phyloP scores from a whole-genome alignment of 1,140 invertebrate species.

The Stegodyphus mimosarum region DNA sequence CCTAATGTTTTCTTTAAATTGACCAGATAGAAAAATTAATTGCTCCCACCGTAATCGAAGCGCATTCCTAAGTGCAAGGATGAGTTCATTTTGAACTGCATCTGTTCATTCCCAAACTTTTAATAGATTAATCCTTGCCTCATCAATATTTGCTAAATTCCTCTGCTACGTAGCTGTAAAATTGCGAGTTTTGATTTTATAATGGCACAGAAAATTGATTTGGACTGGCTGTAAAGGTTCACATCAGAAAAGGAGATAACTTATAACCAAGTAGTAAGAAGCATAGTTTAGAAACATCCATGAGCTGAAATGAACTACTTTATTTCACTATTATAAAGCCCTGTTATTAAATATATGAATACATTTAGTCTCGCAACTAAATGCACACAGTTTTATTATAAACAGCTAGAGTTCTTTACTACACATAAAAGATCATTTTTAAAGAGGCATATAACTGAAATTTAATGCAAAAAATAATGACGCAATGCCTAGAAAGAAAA shows the following conservation, averaged over 20 bases:
- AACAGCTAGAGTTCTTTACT: too few relatives aligned
- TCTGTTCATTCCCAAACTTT: slow-evolving; percentile 37
- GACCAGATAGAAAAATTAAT: slow-evolving; percentile 46
- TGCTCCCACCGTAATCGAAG: slow-evolving; percentile 9
- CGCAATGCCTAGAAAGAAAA: too few relatives aligned
- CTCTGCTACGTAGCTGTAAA: slow-evolving; percentile 13
- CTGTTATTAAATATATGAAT: slow-evolving; percentile 10
- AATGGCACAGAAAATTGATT: slow-evolving; percentile 44
- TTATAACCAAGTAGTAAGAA: slow-evolving; percentile 1
- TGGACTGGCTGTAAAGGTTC: not conserved
- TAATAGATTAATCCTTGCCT: slow-evolving; percentile 41
- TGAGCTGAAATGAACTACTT: not conserved
- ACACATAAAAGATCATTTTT: too few relatives aligned
- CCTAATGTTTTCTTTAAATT: slow-evolving; percentile 78
- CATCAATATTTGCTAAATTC: slow-evolving; percentile 43
- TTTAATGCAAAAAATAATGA: too few relatives aligned
- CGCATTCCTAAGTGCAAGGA: slow-evolving; percentile 24
- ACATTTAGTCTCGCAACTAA: too few relatives aligned
- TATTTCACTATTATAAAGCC: not conserved
- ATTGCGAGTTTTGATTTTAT: slow-evolving; percentile 43
- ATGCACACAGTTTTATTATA: too few relatives aligned
- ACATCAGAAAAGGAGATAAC: slow-evolving; percentile 2
- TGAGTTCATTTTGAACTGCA: slow-evolving; percentile 30
- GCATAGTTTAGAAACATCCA: slow-evolving; percentile 18
- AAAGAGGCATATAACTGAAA: too few relatives aligned